A percentile compares a stretch with the other conserved stretches of the same genome.
Conservation (phyloP, 1,140 invertebrate genomes). For the Halictus rubicundus region DNA sequence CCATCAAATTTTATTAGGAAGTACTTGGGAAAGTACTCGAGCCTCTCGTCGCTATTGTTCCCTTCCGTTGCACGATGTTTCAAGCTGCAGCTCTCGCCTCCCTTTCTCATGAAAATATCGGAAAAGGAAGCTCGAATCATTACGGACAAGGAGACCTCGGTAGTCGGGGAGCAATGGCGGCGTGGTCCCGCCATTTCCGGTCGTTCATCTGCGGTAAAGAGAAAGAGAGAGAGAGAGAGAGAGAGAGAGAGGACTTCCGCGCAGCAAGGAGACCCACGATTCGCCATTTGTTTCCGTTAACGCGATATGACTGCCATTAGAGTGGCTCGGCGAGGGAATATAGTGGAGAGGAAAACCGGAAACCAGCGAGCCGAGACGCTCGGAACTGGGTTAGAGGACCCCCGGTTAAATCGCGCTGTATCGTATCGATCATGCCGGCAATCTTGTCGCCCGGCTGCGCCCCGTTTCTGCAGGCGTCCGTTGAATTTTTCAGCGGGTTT, state of each 20-base stretch:
- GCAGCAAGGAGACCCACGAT: conserved; percentile 3
- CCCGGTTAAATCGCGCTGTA: conserved; percentile 45
- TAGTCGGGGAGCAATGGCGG: background rate
- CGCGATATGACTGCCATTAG: conserved; percentile 40
- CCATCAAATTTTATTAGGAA: conserved; percentile 43
- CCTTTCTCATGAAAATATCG: background rate
- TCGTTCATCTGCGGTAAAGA: background rate
- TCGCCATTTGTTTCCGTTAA: conserved; percentile 52
- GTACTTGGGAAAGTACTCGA: conserved; percentile 28
- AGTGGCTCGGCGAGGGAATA: background rate
- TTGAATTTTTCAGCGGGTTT: conserved; percentile 13
- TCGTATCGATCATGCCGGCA: conserved; percentile 36
- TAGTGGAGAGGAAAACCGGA: conserved; percentile 12
- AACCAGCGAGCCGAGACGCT: conserved; percentile 5
- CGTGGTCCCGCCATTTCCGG: background rate
- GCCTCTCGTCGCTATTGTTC: conserved; percentile 29
- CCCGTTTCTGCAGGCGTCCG: background rate
- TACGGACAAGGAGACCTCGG: conserved; percentile 15
- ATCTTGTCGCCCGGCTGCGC: background rate
- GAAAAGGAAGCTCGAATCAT: background rate
- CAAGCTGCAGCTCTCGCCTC: conserved; percentile 8
- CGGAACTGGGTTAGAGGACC: conserved; percentile 31
- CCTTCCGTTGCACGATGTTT: conserved; percentile 16
- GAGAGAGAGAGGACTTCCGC: background rate
- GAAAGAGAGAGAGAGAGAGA: too few species aligned